Percentiles rank a stretch among this genome's conserved stretches.
These are phyloP conservation scores for Phodopus roborovskii DNA, from an alignment of 2,113 vertebrate species.

Conservation along the genomic window DNA sequence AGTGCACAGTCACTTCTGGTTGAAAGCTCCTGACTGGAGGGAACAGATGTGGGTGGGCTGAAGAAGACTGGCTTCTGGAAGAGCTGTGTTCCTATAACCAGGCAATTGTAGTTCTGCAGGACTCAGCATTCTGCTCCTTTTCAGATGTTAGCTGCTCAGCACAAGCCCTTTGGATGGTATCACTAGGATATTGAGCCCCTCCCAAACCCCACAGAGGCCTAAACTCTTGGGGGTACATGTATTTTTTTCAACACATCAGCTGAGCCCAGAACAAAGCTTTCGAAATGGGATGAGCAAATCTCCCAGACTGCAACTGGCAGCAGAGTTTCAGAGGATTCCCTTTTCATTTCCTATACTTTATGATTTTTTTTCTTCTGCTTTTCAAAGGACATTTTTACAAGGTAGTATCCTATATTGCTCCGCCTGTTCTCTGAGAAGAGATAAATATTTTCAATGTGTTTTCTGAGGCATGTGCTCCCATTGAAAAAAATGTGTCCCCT, in stretches of 20 bases:
- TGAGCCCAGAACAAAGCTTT: constrained; percentile 65
- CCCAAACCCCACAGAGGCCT: neutral
- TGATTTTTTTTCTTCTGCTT: constrained; percentile 65
- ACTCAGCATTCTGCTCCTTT: neutral
- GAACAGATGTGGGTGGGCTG: neutral
- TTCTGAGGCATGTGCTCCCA: constrained; percentile 71
- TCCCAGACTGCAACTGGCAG: constrained; percentile 21
- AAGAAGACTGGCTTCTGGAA: neutral
- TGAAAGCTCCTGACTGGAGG: neutral
- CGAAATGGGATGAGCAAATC: constrained; percentile 48
- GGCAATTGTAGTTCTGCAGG: neutral
- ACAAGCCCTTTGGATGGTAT: neutral
- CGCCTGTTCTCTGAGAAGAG: constrained; percentile 74
- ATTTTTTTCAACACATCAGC: neutral
- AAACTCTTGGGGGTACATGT: neutral
- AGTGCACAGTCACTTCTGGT: neutral
- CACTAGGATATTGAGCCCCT: neutral
- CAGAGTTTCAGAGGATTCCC: constrained; percentile 72
- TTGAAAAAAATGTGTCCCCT: constrained; percentile 81
- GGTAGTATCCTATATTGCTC: constrained; percentile 77
- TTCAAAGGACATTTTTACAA: constrained; percentile 81
- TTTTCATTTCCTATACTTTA: constrained; percentile 80
- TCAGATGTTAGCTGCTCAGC: neutral
- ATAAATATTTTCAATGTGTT: constrained; percentile 82
- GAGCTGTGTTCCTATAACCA: neutral